A percentile compares a stretch with the other conserved stretches of the same genome.
Conservation (phyloP, 2,113 vertebrate species). For the Vulpes lagopus region DNA sequence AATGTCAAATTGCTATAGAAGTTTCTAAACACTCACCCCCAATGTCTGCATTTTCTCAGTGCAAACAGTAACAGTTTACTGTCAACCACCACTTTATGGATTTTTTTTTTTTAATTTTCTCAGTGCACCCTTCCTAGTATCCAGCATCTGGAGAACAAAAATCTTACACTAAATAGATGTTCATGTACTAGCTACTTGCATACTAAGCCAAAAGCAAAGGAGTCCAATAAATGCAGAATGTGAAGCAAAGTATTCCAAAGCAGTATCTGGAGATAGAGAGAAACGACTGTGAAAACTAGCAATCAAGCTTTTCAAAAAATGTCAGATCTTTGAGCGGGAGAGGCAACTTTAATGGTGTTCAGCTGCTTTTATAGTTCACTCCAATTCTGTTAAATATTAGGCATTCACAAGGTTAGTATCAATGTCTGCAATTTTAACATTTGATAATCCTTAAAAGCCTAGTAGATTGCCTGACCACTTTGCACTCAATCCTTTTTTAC, state of each 20-base stretch:
- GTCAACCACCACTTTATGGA: neutral
- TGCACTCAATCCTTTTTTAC: neutral
- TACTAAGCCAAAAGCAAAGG: neutral
- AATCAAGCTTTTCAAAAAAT: neutral
- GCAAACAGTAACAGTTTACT: neutral
- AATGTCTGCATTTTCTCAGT: neutral
- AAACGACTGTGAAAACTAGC: neutral
- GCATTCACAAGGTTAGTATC: neutral
- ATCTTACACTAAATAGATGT: neutral
- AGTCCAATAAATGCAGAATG: neutral
- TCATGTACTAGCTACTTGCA: neutral
- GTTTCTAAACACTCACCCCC: neutral
- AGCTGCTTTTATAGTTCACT: neutral
- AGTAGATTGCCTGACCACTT: neutral
- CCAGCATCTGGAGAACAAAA: neutral
- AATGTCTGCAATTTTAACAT: neutral
- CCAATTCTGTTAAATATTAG: neutral
- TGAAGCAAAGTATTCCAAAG: neutral
- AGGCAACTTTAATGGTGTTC: neutral
- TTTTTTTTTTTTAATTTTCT: neutral
- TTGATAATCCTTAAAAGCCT: neutral
- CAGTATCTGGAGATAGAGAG: neutral
- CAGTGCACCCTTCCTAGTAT: neutral
- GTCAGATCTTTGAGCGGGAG: neutral
- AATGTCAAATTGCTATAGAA: neutral